These are phyloP conservation scores for Lophochroa leadbeateri DNA, from an alignment of 2,113 vertebrate species.

Conservation along the genomic window DNA sequence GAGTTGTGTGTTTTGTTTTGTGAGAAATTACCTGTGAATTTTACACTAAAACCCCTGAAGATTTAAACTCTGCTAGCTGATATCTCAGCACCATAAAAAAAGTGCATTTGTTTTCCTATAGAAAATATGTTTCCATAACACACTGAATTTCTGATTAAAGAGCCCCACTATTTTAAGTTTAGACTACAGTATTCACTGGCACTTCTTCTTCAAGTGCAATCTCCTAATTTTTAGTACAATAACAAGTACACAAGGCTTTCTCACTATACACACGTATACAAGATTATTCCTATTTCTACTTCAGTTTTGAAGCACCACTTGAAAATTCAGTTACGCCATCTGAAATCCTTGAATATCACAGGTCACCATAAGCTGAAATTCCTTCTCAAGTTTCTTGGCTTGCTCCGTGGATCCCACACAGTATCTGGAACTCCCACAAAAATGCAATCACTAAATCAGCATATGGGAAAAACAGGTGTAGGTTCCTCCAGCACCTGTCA, in stretches of 20 bases:
- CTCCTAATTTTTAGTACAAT: neutral
- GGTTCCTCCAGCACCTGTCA: constrained; percentile 78
- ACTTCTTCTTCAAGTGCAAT: neutral
- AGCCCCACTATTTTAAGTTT: neutral
- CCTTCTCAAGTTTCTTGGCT: constrained; percentile 83
- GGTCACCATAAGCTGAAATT: constrained; percentile 67
- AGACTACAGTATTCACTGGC: neutral
- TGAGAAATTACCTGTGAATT: neutral
- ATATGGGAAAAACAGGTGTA: constrained; percentile 83
- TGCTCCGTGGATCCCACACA: constrained; percentile 56
- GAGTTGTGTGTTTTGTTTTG: neutral
- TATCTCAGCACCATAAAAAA: neutral
- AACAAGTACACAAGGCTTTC: neutral
- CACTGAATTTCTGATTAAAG: neutral
- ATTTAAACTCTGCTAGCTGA: neutral
- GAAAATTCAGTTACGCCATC: neutral
- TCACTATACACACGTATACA: neutral
- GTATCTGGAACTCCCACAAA: constrained; percentile 76
- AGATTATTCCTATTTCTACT: neutral
- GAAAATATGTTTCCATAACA: neutral
- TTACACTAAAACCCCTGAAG: neutral
- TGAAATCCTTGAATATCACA: constrained; percentile 58
- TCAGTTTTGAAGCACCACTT: neutral
- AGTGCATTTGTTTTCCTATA: constrained; percentile 37
- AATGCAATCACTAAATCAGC: constrained; percentile 79